These are phyloP conservation scores for Sebastes itinus DNA, from an alignment of 2,797 vertebrate genomes.

Conservation along the genomic window DNA sequence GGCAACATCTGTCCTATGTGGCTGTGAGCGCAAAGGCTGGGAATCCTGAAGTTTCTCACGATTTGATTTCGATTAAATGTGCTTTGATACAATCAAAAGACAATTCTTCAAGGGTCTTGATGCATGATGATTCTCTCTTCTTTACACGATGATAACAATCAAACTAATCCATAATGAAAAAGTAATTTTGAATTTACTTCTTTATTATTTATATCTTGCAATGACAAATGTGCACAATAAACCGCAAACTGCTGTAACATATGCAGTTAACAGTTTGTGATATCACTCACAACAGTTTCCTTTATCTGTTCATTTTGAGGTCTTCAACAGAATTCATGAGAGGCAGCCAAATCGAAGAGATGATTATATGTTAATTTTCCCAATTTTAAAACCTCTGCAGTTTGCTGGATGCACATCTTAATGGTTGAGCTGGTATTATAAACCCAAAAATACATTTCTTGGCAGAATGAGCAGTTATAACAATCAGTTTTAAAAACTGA, in stretches of 20 bases:
- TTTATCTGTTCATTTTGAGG: background rate
- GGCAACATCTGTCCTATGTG: conserved; percentile 16
- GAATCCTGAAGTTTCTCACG: conserved; percentile 19
- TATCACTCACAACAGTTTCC: background rate
- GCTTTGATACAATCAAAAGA: conserved; percentile 4
- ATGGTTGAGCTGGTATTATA: background rate
- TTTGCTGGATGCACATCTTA: background rate
- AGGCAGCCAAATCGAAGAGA: background rate
- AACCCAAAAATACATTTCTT: background rate
- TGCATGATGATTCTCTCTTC: background rate
- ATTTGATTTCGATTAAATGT: conserved; percentile 3
- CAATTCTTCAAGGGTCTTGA: background rate
- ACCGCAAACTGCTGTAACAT: background rate
- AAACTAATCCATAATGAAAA: background rate
- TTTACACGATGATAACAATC: background rate
- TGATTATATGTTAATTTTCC: background rate
- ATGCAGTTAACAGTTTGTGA: background rate
- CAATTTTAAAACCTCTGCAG: background rate
- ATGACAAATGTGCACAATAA: background rate
- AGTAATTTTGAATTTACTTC: background rate
- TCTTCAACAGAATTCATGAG: background rate
- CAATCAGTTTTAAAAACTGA: background rate
- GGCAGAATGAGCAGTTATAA: background rate
- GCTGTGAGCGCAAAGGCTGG: background rate
- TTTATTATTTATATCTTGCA: background rate